Evolutionary conservation across 92 coral and sea anemone genomes (phyloP), one percentile per base, ranked within the genome.

Genomic region (Zoanthus sansibaricus): DNA sequence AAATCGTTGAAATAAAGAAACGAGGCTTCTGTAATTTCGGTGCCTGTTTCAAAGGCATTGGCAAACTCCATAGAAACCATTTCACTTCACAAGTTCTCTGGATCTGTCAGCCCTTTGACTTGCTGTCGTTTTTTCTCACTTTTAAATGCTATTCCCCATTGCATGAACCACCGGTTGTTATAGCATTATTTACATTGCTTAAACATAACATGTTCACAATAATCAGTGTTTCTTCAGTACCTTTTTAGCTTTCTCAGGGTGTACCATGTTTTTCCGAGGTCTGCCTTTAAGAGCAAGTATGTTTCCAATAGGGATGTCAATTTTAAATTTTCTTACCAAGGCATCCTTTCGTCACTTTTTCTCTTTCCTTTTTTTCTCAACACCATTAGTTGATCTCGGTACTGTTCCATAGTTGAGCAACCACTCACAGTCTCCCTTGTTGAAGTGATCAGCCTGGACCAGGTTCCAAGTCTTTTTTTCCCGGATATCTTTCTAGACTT

Each of bases 261-360:
- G 7, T 47, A 42, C 59, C 78, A 74, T 9, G 61, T 47, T 44
- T 42, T 11, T 9, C 56, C 55, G 3, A 47, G 58, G 10, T 45
- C 56, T 7, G 78, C 78, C 31, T 74, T 74, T 5, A n/a, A 45
- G 54, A 15, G 78, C 56, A 0, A 73, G 55, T 3, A 73, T 73
- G 9, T 73, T 58, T 15, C 78, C 78, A n/a, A n/a, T n/a, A n/a
- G n/a, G n/a, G n/a, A n/a, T n/a, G n/a, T n/a, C n/a, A n/a, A n/a
- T n/a, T n/a, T n/a, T 13, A 15, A 11, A 45, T 37, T 12, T 47
- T 58, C 31, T 88, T 88, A 0, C 91, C 87, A 52, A 88, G 70
- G 45, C 45, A 37, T 6, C 73, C 76, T 64, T 88, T 88, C 15
- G 82, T 75, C 4, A 88, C 76, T 25, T 82, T 55, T 73, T 87